phyloP scores from a whole-genome alignment of 2,113 vertebrate species.

The Platysternon megacephalum region DNA sequence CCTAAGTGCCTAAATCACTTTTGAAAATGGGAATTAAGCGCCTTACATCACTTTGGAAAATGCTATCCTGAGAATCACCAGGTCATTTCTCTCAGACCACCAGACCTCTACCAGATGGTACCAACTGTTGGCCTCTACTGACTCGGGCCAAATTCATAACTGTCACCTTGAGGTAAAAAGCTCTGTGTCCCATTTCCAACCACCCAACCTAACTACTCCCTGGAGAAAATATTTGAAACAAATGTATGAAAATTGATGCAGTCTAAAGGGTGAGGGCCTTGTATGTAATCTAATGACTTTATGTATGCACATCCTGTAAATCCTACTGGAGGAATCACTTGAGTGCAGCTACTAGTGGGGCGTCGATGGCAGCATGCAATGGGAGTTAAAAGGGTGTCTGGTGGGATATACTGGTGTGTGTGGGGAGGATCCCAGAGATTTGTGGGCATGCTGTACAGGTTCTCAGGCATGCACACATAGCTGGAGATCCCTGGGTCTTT shows the following conservation, averaged over 20 bases:
- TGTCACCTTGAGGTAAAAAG: background rate
- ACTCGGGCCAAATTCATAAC: background rate
- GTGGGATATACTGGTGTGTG: background rate
- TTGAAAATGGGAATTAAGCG: background rate
- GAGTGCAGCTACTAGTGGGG: background rate
- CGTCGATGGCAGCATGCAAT: background rate
- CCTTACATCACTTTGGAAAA: slow-evolving; percentile 6
- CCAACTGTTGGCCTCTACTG: background rate
- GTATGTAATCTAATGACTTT: background rate
- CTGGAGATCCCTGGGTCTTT: background rate
- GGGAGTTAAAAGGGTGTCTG: background rate
- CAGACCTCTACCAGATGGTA: background rate
- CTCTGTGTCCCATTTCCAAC: background rate
- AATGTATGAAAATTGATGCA: background rate
- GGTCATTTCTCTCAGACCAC: background rate
- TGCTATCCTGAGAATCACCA: background rate
- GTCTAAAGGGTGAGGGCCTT: background rate
- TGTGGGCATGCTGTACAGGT: background rate
- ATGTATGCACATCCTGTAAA: background rate
- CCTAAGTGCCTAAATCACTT: background rate
- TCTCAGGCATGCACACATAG: background rate
- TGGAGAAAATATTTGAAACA: background rate
- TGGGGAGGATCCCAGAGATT: background rate
- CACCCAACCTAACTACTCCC: background rate
- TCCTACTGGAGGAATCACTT: background rate